phyloP scores from a whole-genome alignment of 2,797 vertebrate species.

The Hyperoplus lanceolatus region DNA sequence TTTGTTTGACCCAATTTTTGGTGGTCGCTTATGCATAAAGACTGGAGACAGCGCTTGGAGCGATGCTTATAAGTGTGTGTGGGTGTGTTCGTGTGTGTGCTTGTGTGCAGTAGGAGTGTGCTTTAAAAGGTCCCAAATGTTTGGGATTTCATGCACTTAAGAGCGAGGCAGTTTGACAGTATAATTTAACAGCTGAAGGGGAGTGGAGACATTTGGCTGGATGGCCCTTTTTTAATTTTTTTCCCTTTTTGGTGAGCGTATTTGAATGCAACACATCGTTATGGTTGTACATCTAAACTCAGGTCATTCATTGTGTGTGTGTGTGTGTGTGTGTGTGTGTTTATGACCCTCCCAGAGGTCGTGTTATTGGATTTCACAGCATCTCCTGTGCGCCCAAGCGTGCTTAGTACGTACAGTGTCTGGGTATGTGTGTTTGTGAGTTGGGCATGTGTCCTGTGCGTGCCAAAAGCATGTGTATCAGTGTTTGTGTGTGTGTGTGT shows the following conservation, averaged over 20 bases:
- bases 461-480: not conserved
- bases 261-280: not conserved
- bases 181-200: not conserved
- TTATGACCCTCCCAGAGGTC: constrained; percentile 36
- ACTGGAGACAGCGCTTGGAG: constrained; percentile 57
- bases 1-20: constrained; percentile 75
- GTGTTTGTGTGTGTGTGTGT: constrained; percentile 30
- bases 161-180: constrained; percentile 16
- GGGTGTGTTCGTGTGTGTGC: constrained; percentile 33
- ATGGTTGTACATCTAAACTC: too few species aligned
- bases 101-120: constrained; percentile 36
- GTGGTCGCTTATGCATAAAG: constrained; percentile 54
- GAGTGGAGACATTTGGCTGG: not conserved
- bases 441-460: not conserved
- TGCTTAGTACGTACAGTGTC: constrained; percentile 30
- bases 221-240: not conserved
- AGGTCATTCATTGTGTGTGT: not conserved
- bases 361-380: constrained; percentile 29
- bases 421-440: not conserved
- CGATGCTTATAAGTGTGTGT: constrained; percentile 50
- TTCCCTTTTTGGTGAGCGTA: not conserved
- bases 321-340: not conserved
- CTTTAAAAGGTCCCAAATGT: constrained; percentile 26
- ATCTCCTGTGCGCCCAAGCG: constrained; percentile 30
- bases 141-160: constrained; percentile 26